Evolutionary conservation across 1,140 invertebrate species (phyloP), one percentile per base, ranked within the genome.

Genomic region (Caenorhabditis latens): DNA sequence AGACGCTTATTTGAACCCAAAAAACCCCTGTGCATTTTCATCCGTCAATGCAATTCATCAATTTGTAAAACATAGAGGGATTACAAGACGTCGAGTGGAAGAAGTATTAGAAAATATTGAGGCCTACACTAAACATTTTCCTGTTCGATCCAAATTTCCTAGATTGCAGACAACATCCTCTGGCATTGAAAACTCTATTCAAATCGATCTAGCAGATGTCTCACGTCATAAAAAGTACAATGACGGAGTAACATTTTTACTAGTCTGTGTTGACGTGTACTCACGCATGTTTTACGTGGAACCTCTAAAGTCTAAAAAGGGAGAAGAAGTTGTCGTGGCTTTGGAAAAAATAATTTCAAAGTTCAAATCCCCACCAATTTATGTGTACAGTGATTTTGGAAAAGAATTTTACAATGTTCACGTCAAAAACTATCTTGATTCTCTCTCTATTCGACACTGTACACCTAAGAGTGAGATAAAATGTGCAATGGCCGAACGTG

Each of bases 111-210:
- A 58, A n/a, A n/a, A 58, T n/a, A 58, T 58, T 16, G 55, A 58
- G n/a, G 55, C 55, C 0, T 58, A 58, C 19, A 58, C 55, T 16
- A 58, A 58, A 58, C 55, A 58, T n/a, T 6, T 19, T 7, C 55
- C 55, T n/a, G 55, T 58, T 58, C 55, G 55, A 16, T 58, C n/a
- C 55, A 58, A 58, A 58, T 58, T 58, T 58, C 55, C 55, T n/a
- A 11, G 55, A 16, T n/a, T 58, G 19, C 1, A 58, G 55, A 58
- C 55, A 7, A 58, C 55, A 7, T 11, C 55, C 13, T 58, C 55
- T 19, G 55, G 55, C 6, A n/a, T 58, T 19, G 55, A 58, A 58
- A 58, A 58, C 19, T 58, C 55, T 6, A 58, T 58, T 58, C 55
- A 58, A 58, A 19, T 19, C 6, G 55, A 58, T 58, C 19, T 58